These are phyloP conservation scores for Andrena minutula DNA, from an alignment of 2,888 invertebrate species.

Conservation along the genomic window DNA sequence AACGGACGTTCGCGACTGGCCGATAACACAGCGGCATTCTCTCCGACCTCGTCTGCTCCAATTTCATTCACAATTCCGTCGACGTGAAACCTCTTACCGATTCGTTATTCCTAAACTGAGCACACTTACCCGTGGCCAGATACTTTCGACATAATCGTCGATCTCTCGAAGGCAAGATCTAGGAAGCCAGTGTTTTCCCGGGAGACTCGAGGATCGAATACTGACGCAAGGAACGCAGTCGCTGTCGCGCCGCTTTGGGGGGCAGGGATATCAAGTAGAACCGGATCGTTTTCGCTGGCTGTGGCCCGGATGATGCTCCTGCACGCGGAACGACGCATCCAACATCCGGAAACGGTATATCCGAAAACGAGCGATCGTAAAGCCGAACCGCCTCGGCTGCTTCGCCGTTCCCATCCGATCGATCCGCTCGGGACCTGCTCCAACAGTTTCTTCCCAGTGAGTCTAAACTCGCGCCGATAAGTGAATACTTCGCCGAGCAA, in stretches of 20 bases:
- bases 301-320: constrained; percentile 14
- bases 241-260: constrained; percentile 15
- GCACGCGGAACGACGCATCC: constrained; percentile 49
- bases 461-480: constrained; percentile 37
- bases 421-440: constrained; percentile 26
- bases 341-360: constrained; percentile 47
- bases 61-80: no score
- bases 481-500: constrained; percentile 46
- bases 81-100: no score
- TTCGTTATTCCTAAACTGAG: not conserved
- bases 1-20: constrained; percentile 25
- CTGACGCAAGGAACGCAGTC: constrained; percentile 38
- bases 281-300: constrained; percentile 24
- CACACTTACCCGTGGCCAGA: not conserved
- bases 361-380: constrained; percentile 60
- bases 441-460: constrained; percentile 3
- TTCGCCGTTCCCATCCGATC: constrained; percentile 46
- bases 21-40: constrained; percentile 13
- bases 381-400: constrained; percentile 14
- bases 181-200: not conserved
- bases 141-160: not conserved
- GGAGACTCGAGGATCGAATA: constrained; percentile 15
- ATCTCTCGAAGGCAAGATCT: not conserved
- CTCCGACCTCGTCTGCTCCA: not conserved
- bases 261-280: constrained; percentile 32